These are phyloP conservation scores for Botia almorhae DNA, from an alignment of 2,797 vertebrate genomes.

Conservation along the genomic window DNA sequence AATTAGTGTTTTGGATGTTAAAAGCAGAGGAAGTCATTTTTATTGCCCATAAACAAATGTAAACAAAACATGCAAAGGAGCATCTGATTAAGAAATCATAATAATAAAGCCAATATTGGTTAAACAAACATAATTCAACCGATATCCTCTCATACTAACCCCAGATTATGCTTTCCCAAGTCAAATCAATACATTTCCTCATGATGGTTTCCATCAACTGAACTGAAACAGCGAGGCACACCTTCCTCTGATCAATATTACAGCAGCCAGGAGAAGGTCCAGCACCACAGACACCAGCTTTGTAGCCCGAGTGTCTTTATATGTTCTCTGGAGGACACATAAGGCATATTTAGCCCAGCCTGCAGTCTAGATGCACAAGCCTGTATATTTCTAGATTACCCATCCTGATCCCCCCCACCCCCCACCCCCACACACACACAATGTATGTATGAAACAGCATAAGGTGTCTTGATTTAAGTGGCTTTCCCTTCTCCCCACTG, in stretches of 20 bases:
- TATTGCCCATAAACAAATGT: conserved; percentile 36
- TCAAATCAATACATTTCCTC: not conserved
- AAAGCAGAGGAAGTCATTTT: conserved; percentile 53
- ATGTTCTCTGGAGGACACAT: conserved; percentile 16
- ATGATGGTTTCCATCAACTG: not conserved
- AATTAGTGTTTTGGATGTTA: no score
- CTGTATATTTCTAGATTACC: conserved; percentile 43
- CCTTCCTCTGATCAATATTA: conserved; percentile 44
- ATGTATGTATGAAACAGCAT: conserved; percentile 23
- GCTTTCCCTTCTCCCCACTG: conserved; percentile 31
- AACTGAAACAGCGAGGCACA: conserved; percentile 3
- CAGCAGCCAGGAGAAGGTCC: conserved; percentile 12
- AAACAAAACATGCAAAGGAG: conserved; percentile 56
- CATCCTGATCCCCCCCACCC: conserved; percentile 21
- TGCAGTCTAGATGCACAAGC: conserved; percentile 42
- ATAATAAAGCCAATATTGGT: conserved; percentile 1
- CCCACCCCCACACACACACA: no score
- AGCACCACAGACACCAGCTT: conserved; percentile 40
- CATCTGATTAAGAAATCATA: conserved; percentile 36
- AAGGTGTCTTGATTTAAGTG: conserved; percentile 35
- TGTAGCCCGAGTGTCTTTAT: conserved; percentile 19
- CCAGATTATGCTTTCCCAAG: not conserved
- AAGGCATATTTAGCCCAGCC: conserved; percentile 5
- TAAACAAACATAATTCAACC: conserved; percentile 3
- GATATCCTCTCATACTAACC: conserved; percentile 18